Percentiles rank a stretch among this genome's conserved stretches.
Conservation (phyloP, 2,113 vertebrate species). For the Myotis lucifugus region DNA sequence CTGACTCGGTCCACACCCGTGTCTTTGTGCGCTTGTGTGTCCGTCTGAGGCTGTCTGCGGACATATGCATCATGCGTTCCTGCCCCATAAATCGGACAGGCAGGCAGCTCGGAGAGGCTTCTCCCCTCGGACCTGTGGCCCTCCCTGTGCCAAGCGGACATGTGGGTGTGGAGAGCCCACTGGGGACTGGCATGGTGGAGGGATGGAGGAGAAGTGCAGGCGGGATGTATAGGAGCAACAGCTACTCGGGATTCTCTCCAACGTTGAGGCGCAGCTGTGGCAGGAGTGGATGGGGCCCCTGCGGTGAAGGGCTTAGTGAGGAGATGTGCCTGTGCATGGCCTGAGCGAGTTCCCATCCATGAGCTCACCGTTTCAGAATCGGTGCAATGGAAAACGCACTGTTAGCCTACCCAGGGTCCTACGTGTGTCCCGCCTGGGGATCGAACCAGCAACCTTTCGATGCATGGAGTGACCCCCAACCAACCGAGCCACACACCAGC, state of each 20-base stretch:
- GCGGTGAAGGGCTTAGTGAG: accelerated
- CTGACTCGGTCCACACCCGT: not conserved
- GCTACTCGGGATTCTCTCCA: not conserved
- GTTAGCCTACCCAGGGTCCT: not conserved
- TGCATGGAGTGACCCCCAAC: too few relatives aligned
- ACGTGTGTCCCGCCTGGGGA: not conserved
- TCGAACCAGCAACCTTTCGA: too few relatives aligned
- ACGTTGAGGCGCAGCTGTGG: not conserved
- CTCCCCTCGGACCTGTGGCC: conserved; percentile 38
- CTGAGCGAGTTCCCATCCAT: accelerated
- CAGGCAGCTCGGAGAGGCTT: conserved; percentile 36
- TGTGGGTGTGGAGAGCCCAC: not conserved
- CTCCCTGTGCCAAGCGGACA: not conserved
- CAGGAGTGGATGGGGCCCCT: not conserved
- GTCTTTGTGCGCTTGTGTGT: not conserved
- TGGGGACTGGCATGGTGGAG: not conserved
- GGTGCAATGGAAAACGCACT: not conserved
- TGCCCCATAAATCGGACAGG: not conserved
- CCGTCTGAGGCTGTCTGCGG: not conserved
- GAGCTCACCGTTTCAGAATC: not conserved
- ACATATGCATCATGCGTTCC: conserved; percentile 40
- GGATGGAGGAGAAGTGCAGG: not conserved
- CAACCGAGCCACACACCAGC: too few relatives aligned
- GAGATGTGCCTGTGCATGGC: too few relatives aligned
- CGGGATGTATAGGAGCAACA: not conserved